Conservation (phyloP, 2,888 invertebrate species). For the Netelia fuscicornis region DNA sequence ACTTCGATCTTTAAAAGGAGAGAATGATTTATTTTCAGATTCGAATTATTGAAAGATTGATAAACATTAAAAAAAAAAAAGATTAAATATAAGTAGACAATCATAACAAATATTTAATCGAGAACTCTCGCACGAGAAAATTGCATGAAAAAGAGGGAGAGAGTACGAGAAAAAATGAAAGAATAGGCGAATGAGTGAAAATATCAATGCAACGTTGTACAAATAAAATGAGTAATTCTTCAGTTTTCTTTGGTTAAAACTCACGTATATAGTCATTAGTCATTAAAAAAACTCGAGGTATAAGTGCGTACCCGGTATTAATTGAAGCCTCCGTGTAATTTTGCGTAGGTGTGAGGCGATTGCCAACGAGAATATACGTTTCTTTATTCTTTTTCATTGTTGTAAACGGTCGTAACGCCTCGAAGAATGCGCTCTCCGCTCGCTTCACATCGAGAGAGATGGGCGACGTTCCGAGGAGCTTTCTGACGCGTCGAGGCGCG, state of each 20-base stretch:
- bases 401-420: constrained; percentile 59
- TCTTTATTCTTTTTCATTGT: constrained; percentile 53
- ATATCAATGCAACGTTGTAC: constrained; percentile 57
- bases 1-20: background rate
- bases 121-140: background rate
- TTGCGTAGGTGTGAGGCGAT: constrained; percentile 27
- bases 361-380: constrained; percentile 30
- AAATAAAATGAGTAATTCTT: constrained; percentile 43
- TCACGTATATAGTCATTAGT: constrained; percentile 46
- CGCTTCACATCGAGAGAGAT: constrained; percentile 38
- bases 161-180: constrained; percentile 21
- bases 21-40: background rate
- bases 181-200: constrained; percentile 49
- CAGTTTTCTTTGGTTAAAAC: constrained; percentile 27
- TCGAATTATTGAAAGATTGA: constrained; percentile 1
- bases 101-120: background rate
- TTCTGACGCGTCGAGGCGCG: constrained; percentile 28
- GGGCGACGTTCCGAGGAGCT: constrained; percentile 48
- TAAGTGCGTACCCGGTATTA: constrained; percentile 38
- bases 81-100: constrained; percentile 1
- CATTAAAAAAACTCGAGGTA: constrained; percentile 43
- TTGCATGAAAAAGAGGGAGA: constrained; percentile 42
- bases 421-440: constrained; percentile 54
- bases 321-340: constrained; percentile 20
- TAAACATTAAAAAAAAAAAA: background rate